Evolutionary conservation across 2,797 vertebrate genomes (phyloP), one percentile per base, ranked within the genome.

Genomic region (Phrynocephalus forsythii): DNA sequence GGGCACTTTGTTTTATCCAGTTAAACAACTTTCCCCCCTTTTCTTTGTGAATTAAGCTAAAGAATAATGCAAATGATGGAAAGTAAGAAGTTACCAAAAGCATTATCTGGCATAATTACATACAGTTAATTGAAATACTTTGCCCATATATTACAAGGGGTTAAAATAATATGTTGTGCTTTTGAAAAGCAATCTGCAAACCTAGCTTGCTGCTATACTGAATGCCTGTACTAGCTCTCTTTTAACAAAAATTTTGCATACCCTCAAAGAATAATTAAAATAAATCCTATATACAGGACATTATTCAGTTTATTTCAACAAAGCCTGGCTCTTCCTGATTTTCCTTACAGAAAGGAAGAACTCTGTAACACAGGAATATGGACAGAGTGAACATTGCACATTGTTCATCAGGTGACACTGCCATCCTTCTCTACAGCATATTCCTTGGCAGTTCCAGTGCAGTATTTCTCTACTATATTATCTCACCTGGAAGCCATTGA

Each of bases 121-220:
- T 38, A 90, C 95, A 96, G 94, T 95, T 96, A 94, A 90, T 93
- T 79, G 82, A 66, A 81, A 84, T 94, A 89, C 5, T 18, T 86
- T 1, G 26, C 83, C 92, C 83, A 82, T 87, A 66, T 90, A 87
- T 79, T 87, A 83, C 82, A 83, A 92, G 76, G 56, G 28, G 73
- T 69, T 80, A 93, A 95, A 95, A 72, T 2, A 95, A 93, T 88
- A 52, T 38, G 72, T 79, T 93, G 83, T 94, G 92, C 90, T 90
- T 92, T 48, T 90, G 92, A 50, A 95, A 93, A 94, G 48, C 56
- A 85, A 73, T 91, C 90, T 92, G 77, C 52, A 89, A 84, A 88
- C 93, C 93, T 80, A 79, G 52, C 75, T 92, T 92, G 80, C 77
- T 92, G 48, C 79, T 95, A 87, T 13, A 24, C 79, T 94, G 66